A percentile compares a stretch with the other conserved stretches of the same genome.
Conservation (phyloP, 2,113 vertebrate genomes). For the Craseonycteris thonglongyai region DNA sequence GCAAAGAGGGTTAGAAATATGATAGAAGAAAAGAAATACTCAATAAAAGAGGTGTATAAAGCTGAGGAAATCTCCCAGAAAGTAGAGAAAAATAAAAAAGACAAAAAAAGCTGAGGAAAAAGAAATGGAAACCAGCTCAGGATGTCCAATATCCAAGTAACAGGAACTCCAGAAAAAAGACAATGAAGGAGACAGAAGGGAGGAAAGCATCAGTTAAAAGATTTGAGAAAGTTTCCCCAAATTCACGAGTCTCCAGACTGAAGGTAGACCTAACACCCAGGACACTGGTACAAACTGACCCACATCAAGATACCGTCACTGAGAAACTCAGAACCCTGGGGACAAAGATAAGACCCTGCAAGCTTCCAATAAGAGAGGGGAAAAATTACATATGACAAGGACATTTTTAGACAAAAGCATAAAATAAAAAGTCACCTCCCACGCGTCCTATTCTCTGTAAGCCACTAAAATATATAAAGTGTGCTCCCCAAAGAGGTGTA, state of each 20-base stretch:
- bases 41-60: not conserved
- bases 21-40: not conserved
- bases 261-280: not conserved
- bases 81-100: not conserved
- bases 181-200: not conserved
- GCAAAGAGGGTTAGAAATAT: not conserved
- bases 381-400: not conserved
- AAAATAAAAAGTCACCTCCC: not conserved
- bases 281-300: not conserved
- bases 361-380: not conserved
- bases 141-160: not conserved
- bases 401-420: constrained; percentile 26
- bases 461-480: not conserved
- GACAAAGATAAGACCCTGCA: constrained; percentile 27
- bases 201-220: not conserved
- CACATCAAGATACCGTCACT: not conserved
- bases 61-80: not conserved
- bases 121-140: not conserved
- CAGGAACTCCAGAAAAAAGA: not conserved
- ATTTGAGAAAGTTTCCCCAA: not conserved
- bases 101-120: not conserved
- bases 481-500: not conserved
- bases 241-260: not conserved
- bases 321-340: not conserved
- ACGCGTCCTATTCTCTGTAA: not conserved